A percentile compares a stretch with the other conserved stretches of the same genome.
Conservation (phyloP, 1,140 invertebrate genomes). For the Vanessa tameamea region DNA sequence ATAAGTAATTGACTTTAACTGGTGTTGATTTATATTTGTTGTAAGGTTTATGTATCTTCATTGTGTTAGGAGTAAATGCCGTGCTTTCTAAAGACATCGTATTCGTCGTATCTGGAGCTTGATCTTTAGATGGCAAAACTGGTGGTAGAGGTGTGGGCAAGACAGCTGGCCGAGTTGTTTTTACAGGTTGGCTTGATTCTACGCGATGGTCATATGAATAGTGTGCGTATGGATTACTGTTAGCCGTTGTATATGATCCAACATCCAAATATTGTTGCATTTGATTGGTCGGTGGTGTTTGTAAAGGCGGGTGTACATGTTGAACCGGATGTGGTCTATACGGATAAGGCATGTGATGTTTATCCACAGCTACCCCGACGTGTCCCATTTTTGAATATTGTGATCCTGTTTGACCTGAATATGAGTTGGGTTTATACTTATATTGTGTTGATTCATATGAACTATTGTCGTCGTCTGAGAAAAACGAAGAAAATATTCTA, state of each 20-base stretch:
- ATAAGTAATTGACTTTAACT: conserved; percentile 58
- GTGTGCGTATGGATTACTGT: conserved; percentile 42
- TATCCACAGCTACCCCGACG: conserved; percentile 47
- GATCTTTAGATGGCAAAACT: conserved; percentile 41
- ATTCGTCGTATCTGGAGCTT: conserved; percentile 45
- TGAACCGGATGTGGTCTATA: conserved; percentile 56
- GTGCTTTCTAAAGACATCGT: conserved; percentile 41
- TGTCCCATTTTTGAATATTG: conserved; percentile 58
- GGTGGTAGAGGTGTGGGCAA: conserved; percentile 62
- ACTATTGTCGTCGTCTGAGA: conserved; percentile 66
- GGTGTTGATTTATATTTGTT: conserved; percentile 53
- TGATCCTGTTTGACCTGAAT: conserved; percentile 38
- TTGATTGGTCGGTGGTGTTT: conserved; percentile 41
- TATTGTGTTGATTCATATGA: conserved; percentile 44
- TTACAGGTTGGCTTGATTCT: conserved; percentile 48
- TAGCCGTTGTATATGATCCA: conserved; percentile 35
- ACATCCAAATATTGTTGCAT: conserved; percentile 48
- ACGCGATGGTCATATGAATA: conserved; percentile 49
- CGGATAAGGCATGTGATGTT: conserved; percentile 53
- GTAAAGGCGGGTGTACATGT: conserved; percentile 47
- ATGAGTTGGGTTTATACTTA: conserved; percentile 53
- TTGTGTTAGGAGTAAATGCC: conserved; percentile 46
- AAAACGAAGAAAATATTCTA: conserved; percentile 67
- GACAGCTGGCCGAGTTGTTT: conserved; percentile 60
- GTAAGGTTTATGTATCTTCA: conserved; percentile 48